Evolutionary conservation across 2,797 vertebrate genomes (phyloP).

Genomic region (Catamblyrhynchus diadema): DNA sequence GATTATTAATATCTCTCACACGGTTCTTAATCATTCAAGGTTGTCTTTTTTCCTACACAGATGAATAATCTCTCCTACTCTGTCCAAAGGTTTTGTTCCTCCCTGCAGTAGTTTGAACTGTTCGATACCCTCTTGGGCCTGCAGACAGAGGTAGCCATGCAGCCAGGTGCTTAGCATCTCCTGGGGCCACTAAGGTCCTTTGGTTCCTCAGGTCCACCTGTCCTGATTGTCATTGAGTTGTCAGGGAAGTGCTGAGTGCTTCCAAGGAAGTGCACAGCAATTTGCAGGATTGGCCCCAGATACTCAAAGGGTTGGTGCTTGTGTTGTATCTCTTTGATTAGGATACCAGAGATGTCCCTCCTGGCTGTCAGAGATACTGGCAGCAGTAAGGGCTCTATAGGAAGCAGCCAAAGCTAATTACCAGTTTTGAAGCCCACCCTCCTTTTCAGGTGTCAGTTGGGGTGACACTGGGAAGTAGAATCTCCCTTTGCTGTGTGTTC

Average conservation of each 20-base stretch:
- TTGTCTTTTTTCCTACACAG: background rate
- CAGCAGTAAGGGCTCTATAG: background rate
- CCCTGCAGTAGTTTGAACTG: background rate
- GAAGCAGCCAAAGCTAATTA: background rate
- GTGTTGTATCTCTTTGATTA: background rate
- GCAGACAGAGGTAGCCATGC: background rate
- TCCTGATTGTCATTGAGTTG: background rate
- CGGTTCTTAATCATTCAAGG: constrained; percentile 37
- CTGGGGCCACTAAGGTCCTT: background rate
- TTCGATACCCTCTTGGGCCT: background rate
- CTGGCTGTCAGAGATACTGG: background rate
- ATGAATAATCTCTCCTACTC: constrained; percentile 2
- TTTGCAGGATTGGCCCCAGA: background rate
- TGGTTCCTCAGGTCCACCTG: background rate
- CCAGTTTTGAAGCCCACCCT: background rate
- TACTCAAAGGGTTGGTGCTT: background rate
- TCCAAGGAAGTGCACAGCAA: background rate
- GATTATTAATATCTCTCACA: constrained; percentile 33
- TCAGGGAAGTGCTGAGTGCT: background rate
- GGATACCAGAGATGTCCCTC: background rate
- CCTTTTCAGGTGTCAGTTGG: background rate
- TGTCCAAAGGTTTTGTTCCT: background rate
- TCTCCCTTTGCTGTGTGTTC: background rate
- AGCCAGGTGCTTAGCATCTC: background rate
- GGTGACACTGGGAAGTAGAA: background rate